Evolutionary conservation across 2,113 vertebrate genomes (phyloP).

Genomic region (Malurus cyaneus): DNA sequence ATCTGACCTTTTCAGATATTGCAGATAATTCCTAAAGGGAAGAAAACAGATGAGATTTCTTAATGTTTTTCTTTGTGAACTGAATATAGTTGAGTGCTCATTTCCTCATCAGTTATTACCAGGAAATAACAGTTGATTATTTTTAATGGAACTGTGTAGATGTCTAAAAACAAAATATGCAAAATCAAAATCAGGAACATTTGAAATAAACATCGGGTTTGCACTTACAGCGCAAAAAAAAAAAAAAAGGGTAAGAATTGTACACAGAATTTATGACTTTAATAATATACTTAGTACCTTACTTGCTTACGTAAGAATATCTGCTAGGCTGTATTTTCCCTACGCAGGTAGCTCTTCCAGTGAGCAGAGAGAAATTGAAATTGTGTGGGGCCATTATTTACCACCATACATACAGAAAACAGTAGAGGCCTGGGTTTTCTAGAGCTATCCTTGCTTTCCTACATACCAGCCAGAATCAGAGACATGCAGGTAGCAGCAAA

Average conservation of each 20-base stretch:
- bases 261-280: neutral
- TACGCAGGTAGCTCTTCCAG: neutral
- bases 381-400: neutral
- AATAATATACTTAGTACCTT: neutral
- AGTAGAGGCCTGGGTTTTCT: neutral
- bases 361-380: neutral
- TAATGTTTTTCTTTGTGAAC: neutral
- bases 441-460: neutral
- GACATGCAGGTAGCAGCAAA: neutral
- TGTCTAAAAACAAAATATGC: neutral
- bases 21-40: neutral
- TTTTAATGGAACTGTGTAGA: neutral
- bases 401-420: neutral
- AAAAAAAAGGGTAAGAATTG: neutral
- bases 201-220: neutral
- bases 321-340: neutral
- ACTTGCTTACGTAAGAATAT: neutral
- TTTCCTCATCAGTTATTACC: neutral
- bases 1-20: neutral
- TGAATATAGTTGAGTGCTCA: neutral
- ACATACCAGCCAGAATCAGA: neutral
- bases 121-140: neutral
- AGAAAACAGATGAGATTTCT: neutral
- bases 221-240: neutral
- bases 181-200: neutral